Base-by-base conservation (phyloP, 1,140 invertebrate species). In the Schmidtea mediterranea region DNA sequence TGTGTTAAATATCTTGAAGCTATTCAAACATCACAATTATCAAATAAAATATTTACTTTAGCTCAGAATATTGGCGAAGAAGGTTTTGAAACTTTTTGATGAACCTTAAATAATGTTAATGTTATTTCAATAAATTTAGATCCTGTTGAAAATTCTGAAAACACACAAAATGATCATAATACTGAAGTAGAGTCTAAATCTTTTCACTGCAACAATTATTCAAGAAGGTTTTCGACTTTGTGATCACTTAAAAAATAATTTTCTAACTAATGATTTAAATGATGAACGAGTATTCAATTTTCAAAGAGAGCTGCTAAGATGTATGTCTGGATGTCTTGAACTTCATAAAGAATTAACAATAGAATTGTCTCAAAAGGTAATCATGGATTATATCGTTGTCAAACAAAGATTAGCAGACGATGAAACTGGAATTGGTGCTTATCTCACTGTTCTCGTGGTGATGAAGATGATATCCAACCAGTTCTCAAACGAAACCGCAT, bases 291-390 rank as follows among this genome's bases (percentile, higher is more conserved):
- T n/a, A 40, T 40, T 40, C 13, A 40, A 19, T 5, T 3, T 40
- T 40, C 38, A 40, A 40, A 15, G 38, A 15, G 38, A 16, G 13
- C 38, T 40, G n/a, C 38, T 6, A 19, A 40, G 18, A 6, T 6
- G 38, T 40, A 40, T 40, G n/a, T 40, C 38, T 40, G 38, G 38
- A 40, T 40, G n/a, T 40, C 38, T 16, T 6, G 38, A 40, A n/a
- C 18, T 40, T 15, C 18, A 40, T 19, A 40, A 40, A 40, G 18
- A 40, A 40, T 40, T 16, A 19, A 6, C n/a, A n/a, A 40, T 6
- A 40, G 38, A 8, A 16, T 40, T 16, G n/a, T 40, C 38, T 16
- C 38, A 16, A 19, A 19, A 40, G n/a, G 18, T 16, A 40, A 40
- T 40, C 38, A 40, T 8, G 6, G 18, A 16, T 15, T 19, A 19